Percentiles rank a stretch among this genome's conserved stretches.
Evolutionary conservation across 37 sponge, comb jelly and placozoan genomes (phyloP).

Genomic region (Haliclona indistincta): DNA sequence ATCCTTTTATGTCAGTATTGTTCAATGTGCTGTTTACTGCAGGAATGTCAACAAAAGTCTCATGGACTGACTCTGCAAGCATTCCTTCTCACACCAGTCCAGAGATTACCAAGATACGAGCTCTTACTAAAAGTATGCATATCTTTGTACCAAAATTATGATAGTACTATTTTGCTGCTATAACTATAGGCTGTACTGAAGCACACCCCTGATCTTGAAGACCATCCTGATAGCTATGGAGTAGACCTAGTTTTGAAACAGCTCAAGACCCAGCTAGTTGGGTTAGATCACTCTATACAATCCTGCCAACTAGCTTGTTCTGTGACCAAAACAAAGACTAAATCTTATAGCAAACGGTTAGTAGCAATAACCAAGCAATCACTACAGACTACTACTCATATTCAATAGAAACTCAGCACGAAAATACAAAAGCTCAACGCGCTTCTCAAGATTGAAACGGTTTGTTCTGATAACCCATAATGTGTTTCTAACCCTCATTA

Average conservation of each 20-base stretch:
- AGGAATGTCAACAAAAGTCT: slow-evolving; percentile 37
- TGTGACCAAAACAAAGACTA: neutral
- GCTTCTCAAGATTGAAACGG: too few species aligned
- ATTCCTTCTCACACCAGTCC: slow-evolving; percentile 68
- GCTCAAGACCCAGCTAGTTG: slow-evolving; percentile 34
- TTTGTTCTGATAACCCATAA: neutral
- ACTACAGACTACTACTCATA: too few species aligned
- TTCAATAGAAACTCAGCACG: too few species aligned
- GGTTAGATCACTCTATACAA: slow-evolving; percentile 54
- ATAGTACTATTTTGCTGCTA: neutral
- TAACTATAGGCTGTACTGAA: slow-evolving; percentile 47
- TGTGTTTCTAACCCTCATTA: neutral
- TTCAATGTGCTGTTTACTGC: too few species aligned
- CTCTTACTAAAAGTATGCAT: slow-evolving; percentile 53
- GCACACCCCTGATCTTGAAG: slow-evolving; percentile 20
- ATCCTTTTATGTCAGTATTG: neutral
- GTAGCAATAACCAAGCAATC: neutral
- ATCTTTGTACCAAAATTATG: neutral
- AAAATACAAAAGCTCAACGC: too few species aligned
- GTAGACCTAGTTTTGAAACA: slow-evolving; percentile 22
- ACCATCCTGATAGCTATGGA: slow-evolving; percentile 42
- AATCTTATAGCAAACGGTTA: neutral
- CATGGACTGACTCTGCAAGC: slow-evolving; percentile 52
- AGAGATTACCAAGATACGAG: slow-evolving; percentile 68
- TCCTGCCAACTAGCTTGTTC: slow-evolving; percentile 55